These are phyloP conservation scores for Enteromius viviparus DNA, from an alignment of 2,797 vertebrate genomes.

Conservation along the genomic window DNA sequence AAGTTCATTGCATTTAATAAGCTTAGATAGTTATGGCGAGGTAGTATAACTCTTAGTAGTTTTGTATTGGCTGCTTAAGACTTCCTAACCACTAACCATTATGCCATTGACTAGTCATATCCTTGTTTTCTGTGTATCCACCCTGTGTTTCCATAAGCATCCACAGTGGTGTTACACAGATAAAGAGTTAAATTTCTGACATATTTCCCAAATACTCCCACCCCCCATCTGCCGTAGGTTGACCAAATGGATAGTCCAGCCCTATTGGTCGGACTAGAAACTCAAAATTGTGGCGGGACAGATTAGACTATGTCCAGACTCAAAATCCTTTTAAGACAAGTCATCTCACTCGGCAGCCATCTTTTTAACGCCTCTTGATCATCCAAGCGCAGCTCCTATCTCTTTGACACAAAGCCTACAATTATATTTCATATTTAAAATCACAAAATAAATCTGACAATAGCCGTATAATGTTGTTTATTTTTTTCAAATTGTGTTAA, in stretches of 20 bases:
- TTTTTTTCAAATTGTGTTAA: too few relatives aligned
- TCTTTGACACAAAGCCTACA: too few relatives aligned
- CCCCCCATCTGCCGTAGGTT: not conserved
- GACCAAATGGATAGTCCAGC: not conserved
- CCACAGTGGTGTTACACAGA: not conserved
- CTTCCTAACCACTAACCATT: not conserved
- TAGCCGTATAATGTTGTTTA: too few relatives aligned
- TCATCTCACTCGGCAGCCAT: too few relatives aligned
- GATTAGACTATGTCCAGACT: not conserved
- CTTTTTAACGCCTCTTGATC: too few relatives aligned
- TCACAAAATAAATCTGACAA: too few relatives aligned
- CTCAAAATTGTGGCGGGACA: not conserved
- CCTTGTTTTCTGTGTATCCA: not conserved
- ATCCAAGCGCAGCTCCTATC: too few relatives aligned
- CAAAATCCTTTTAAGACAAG: too few relatives aligned
- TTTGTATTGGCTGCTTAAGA: not conserved
- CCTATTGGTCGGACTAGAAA: not conserved
- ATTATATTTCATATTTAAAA: too few relatives aligned
- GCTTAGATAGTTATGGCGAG: not conserved
- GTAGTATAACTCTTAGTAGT: not conserved
- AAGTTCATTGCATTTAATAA: constrained; percentile 8
- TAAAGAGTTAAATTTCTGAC: not conserved
- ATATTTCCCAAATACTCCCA: not conserved
- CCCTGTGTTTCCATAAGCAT: not conserved
- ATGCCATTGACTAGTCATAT: not conserved